These are phyloP conservation scores for Stenopsyche tienmushanensis DNA, from an alignment of 1,140 invertebrate species.

Conservation along the genomic window DNA sequence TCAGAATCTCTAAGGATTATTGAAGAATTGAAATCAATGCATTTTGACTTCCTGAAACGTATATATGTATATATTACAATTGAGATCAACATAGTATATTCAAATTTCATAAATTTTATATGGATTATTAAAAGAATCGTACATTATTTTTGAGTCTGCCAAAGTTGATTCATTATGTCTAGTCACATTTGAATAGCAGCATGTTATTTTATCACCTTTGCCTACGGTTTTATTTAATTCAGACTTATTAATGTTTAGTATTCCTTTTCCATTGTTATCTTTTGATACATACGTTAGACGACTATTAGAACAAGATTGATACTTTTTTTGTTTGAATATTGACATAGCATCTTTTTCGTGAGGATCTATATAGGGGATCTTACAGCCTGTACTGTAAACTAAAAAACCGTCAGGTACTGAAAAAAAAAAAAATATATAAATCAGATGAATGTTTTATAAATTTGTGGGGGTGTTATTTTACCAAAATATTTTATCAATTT, in stretches of 20 bases:
- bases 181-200: slow-evolving; percentile 58
- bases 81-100: no score
- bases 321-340: slow-evolving; percentile 59
- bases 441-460: no score
- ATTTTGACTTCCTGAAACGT: slow-evolving; percentile 43
- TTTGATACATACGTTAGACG: slow-evolving; percentile 53
- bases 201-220: slow-evolving; percentile 41
- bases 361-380: slow-evolving; percentile 68
- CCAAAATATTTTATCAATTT: no score
- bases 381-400: slow-evolving; percentile 68
- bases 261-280: slow-evolving; percentile 39
- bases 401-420: slow-evolving; percentile 57
- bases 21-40: slow-evolving; percentile 46
- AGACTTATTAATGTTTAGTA: slow-evolving; percentile 31
- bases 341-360: slow-evolving; percentile 64
- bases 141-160: slow-evolving; percentile 55
- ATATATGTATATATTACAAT: no score
- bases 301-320: slow-evolving; percentile 58
- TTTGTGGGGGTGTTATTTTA: no score
- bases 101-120: no score
- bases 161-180: slow-evolving; percentile 43
- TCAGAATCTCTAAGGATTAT: slow-evolving; percentile 46
- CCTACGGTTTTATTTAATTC: slow-evolving; percentile 19
- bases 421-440: no score
- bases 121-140: no score